These are phyloP conservation scores for Pachyramphus minor DNA, from an alignment of 2,113 vertebrate genomes.

Conservation along the genomic window DNA sequence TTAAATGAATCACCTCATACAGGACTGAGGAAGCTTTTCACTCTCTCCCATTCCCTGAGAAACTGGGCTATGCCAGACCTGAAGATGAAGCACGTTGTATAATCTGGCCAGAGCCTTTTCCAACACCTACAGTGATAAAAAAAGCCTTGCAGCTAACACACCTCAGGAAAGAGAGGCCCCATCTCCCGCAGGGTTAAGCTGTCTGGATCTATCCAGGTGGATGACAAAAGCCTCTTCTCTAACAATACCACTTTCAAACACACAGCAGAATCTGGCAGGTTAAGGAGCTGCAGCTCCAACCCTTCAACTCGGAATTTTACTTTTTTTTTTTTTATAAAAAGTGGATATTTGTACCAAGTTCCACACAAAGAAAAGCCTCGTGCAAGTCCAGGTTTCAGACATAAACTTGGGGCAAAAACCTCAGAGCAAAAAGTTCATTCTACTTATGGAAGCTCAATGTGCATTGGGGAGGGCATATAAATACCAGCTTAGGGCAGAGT, in stretches of 20 bases:
- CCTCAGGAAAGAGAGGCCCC: not conserved
- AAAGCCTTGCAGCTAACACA: rapidly evolving
- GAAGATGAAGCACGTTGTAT: rapidly evolving
- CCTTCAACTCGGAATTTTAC: not conserved
- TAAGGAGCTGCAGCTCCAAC: not conserved
- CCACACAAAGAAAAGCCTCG: not conserved
- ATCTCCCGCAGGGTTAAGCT: not conserved
- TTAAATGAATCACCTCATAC: not conserved
- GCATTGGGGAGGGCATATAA: rapidly evolving
- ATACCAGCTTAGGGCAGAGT: too few species aligned
- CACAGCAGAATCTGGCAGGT: not conserved
- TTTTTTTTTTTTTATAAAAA: too few species aligned
- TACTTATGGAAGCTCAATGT: not conserved
- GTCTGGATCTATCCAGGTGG: rapidly evolving
- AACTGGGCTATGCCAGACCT: rapidly evolving
- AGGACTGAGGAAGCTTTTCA: not conserved
- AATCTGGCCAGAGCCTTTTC: not conserved
- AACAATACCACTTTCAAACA: not conserved
- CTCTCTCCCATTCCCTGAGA: not conserved
- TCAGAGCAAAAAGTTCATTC: not conserved
- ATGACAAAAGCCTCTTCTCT: not conserved
- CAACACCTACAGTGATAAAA: not conserved
- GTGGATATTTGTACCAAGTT: not conserved
- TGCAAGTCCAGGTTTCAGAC: too few species aligned
- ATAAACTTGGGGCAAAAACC: rapidly evolving